These are phyloP conservation scores for Esperia sulphurella DNA, from an alignment of 2,888 invertebrate species.

Conservation along the genomic window DNA sequence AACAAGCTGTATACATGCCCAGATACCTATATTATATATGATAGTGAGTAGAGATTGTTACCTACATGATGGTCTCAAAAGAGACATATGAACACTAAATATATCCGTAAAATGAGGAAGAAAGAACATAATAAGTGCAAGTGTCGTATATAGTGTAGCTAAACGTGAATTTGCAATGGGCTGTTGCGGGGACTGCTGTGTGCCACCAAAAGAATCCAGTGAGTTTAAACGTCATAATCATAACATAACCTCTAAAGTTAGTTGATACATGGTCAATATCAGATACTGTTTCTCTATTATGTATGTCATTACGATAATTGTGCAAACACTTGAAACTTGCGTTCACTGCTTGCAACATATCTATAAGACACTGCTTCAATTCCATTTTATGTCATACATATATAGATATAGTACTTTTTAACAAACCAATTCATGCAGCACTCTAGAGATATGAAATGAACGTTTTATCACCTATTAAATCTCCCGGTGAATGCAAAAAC, in stretches of 20 bases:
- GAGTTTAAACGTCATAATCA: slow-evolving; percentile 31
- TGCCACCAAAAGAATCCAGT: slow-evolving; percentile 58
- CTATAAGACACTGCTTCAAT: too few relatives aligned
- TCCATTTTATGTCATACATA: too few relatives aligned
- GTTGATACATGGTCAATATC: too few relatives aligned
- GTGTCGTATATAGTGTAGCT: neutral
- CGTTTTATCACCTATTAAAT: too few relatives aligned
- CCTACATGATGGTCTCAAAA: neutral
- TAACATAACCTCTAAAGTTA: neutral
- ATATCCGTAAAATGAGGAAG: neutral
- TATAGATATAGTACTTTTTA: too few relatives aligned
- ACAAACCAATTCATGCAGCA: too few relatives aligned
- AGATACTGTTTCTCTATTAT: too few relatives aligned
- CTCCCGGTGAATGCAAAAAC: too few relatives aligned
- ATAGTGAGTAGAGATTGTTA: neutral
- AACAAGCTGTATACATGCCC: neutral
- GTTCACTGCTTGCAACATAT: too few relatives aligned
- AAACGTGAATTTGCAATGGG: slow-evolving; percentile 33
- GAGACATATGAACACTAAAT: neutral
- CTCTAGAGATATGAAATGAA: too few relatives aligned
- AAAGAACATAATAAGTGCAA: neutral
- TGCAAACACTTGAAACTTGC: too few relatives aligned
- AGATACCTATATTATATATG: neutral
- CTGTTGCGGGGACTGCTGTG: slow-evolving; percentile 53
- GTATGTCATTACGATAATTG: too few relatives aligned